Base-by-base conservation (phyloP, 2,113 vertebrate genomes). In the Benitochromis conjunctus region DNA sequence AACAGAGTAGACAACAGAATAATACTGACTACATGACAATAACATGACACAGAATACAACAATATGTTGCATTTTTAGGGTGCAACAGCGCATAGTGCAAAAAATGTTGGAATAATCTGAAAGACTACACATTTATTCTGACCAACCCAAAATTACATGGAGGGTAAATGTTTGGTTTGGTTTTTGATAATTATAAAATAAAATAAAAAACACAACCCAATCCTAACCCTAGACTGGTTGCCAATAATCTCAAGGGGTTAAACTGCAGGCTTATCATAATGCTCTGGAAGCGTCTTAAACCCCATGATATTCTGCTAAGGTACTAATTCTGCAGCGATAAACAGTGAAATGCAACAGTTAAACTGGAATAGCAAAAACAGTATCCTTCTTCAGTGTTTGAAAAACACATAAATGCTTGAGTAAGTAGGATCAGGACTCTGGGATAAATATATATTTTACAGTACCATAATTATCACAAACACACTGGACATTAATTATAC, bases 401-500 rank as follows among this genome's bases (percentile, higher is more conserved):
- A 81, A 29, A 81, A 74, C 80, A 41, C 51, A 21, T n/a, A 60
- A 78, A 48, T 80, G 9, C 69, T 74, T 48, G 69, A 51, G 9
- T 51, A 51, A 51, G 69, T 51, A 76, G 43, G 43, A 76, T 76
- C 69, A 76, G 43, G 43, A 51, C 69, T 76, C 9, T 36, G 21
- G 69, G 62, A 83, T 82, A 85, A 85, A 82, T 38, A n/a, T 43
- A 53, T 34, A 79, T 89, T 80, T 88, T 64, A 36, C 46, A 77
- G 43, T 83, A 11, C 34, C 13, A 38, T 84, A 86, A 90, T 88
- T 86, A 86, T 55, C 60, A 54, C 51, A 90, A 85, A 81, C 69
- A 82, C 62, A 74, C 19, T 84, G 56, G 24, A 43, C 58, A 88
- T 92, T 87, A 90, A 93, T 88, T 87, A 92, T 91, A 85, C 84